Conservation (phyloP, 2,797 vertebrate species). For the Periophthalmus magnuspinnatus region DNA sequence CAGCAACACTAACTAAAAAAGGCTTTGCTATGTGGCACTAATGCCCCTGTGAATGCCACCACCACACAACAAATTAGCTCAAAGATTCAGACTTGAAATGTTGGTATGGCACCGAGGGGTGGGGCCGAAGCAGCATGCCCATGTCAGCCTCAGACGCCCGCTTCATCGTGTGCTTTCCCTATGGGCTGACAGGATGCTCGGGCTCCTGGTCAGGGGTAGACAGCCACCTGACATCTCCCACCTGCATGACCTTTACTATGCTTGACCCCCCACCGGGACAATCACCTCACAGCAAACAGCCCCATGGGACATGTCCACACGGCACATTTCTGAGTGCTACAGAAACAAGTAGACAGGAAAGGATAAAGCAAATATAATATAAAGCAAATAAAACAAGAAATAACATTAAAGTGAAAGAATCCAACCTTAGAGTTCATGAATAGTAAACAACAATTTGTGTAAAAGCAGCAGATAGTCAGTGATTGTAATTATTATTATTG, state of each 20-base stretch:
- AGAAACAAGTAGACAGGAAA: background rate
- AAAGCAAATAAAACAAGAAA: slow-evolving; percentile 20
- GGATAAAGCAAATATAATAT: slow-evolving; percentile 12
- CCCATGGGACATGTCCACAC: slow-evolving; percentile 61
- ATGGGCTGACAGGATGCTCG: slow-evolving; percentile 63
- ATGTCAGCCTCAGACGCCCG: slow-evolving; percentile 61
- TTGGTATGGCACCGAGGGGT: slow-evolving; percentile 57
- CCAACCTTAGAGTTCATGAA: background rate
- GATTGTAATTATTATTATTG: background rate
- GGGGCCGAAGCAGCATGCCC: slow-evolving; percentile 72
- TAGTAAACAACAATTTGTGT: background rate
- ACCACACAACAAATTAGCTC: background rate
- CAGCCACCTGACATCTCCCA: slow-evolving; percentile 76
- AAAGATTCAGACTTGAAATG: slow-evolving; percentile 52
- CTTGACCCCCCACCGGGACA: slow-evolving; percentile 74
- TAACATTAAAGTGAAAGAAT: background rate
- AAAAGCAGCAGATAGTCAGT: background rate
- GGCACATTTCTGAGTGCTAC: slow-evolving; percentile 7
- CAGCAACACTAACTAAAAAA: background rate
- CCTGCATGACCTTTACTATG: slow-evolving; percentile 82
- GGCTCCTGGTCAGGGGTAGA: slow-evolving; percentile 67
- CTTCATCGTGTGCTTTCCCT: slow-evolving; percentile 42
- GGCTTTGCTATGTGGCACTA: background rate
- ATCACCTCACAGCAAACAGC: slow-evolving; percentile 71
- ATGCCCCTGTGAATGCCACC: background rate